A percentile compares a stretch with the other conserved stretches of the same genome.
These are phyloP conservation scores for Meloidogyne chitwoodi DNA, from an alignment of 1,140 invertebrate species.

Conservation along the genomic window DNA sequence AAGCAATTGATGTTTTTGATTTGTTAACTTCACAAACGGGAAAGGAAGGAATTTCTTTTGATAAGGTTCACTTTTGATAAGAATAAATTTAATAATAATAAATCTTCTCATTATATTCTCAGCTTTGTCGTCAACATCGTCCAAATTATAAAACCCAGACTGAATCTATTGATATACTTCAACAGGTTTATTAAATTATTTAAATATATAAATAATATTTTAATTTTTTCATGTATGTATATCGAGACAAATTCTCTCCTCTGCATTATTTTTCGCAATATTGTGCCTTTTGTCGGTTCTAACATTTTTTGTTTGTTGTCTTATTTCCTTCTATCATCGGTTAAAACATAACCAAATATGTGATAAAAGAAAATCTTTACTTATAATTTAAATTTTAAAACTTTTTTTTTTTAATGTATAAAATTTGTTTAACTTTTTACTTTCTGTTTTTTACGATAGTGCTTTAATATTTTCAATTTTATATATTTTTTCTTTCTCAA, in stretches of 20 bases:
- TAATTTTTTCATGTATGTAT: background rate
- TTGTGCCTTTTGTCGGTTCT: background rate
- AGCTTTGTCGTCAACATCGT: background rate
- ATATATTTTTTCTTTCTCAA: too few species aligned
- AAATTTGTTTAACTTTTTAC: too few species aligned
- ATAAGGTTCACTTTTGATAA: background rate
- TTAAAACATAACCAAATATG: background rate
- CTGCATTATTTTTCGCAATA: background rate
- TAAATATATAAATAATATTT: background rate
- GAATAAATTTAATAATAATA: too few species aligned
- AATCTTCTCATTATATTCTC: too few species aligned
- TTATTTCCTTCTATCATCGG: constrained; percentile 27
- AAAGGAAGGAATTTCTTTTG: background rate
- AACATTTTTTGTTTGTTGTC: background rate
- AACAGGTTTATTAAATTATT: background rate
- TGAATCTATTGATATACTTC: background rate
- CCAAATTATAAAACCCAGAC: background rate
- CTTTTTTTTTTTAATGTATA: too few species aligned
- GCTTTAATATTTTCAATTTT: too few species aligned
- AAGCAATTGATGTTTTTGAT: constrained; percentile 5
- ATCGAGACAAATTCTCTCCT: background rate
- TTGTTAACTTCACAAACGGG: background rate
- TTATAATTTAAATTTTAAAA: background rate
- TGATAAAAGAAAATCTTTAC: background rate
- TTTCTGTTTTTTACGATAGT: too few species aligned